A percentile compares a stretch with the other conserved stretches of the same genome.
Evolutionary conservation across 2,888 invertebrate species (phyloP).

Genomic region (Drosophila fungiperda): DNA sequence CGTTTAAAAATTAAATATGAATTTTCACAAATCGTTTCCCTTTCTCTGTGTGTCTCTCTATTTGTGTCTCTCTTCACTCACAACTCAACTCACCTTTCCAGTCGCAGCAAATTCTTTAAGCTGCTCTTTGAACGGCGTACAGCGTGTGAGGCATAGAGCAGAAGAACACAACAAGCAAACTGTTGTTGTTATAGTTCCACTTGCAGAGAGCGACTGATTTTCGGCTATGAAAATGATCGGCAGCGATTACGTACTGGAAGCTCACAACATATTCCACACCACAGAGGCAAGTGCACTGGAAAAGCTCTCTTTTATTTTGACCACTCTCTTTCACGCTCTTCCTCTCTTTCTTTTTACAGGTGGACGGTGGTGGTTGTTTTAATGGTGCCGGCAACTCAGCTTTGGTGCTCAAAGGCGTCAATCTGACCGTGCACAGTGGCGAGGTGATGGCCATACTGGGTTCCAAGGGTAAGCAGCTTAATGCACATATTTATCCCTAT

Average conservation of each 20-base stretch:
- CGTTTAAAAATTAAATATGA: neutral
- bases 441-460: constrained; percentile 97
- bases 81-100: constrained; percentile 37
- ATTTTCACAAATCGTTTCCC: neutral
- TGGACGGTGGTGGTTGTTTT: constrained; percentile 91
- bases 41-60: neutral
- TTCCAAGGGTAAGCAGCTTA: constrained; percentile 90
- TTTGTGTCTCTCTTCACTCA: constrained; percentile 9
- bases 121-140: constrained; percentile 58
- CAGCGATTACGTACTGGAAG: constrained; percentile 94
- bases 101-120: constrained; percentile 45
- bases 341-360: constrained; percentile 85
- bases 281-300: constrained; percentile 88
- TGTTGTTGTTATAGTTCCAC: constrained; percentile 7
- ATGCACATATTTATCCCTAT: neutral
- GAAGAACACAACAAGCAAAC: constrained; percentile 61
- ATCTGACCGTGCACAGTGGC: constrained; percentile 95
- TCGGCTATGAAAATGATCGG: constrained; percentile 88
- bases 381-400: constrained; percentile 93
- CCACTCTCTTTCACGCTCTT: constrained; percentile 22
- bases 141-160: constrained; percentile 54
- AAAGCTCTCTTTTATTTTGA: constrained; percentile 37
- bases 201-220: constrained; percentile 19
- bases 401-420: constrained; percentile 96
- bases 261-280: constrained; percentile 95